These are phyloP conservation scores for Drosophila peninsularis DNA, from an alignment of 2,888 invertebrate genomes.

Conservation along the genomic window DNA sequence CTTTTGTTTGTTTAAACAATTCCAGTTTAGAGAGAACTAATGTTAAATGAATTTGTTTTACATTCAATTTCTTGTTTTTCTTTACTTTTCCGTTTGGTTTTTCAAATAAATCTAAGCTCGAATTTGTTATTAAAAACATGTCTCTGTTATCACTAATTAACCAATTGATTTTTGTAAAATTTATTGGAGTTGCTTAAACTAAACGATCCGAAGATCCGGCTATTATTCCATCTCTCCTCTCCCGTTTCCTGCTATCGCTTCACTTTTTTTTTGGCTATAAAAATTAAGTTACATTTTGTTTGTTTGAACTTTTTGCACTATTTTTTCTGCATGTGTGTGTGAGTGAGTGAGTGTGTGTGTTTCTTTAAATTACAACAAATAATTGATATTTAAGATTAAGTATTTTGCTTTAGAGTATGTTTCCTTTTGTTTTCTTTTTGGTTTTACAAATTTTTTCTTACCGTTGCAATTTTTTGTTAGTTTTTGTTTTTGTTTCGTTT, in stretches of 20 bases:
- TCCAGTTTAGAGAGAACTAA: constrained; percentile 52
- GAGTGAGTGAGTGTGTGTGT: constrained; percentile 32
- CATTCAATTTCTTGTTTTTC: constrained; percentile 1
- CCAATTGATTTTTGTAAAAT: constrained; percentile 61
- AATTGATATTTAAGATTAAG: constrained; percentile 54
- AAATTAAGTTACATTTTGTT: constrained; percentile 81
- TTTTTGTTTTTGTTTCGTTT: constrained; percentile 52
- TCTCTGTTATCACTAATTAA: constrained; percentile 61
- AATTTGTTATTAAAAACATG: constrained; percentile 66
- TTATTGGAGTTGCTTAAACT: constrained; percentile 69
- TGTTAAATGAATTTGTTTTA: constrained; percentile 40
- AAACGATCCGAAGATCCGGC: constrained; percentile 57
- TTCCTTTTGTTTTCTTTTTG: constrained; percentile 37
- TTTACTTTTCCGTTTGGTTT: constrained; percentile 24
- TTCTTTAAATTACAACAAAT: constrained; percentile 68
- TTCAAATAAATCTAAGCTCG: constrained; percentile 74
- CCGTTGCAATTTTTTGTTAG: constrained; percentile 28
- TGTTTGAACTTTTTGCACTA: constrained; percentile 73
- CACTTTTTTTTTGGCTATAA: constrained; percentile 83
- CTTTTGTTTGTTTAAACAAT: constrained; percentile 47
- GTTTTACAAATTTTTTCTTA: constrained; percentile 62
- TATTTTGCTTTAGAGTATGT: constrained; percentile 46
- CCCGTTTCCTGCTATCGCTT: constrained; percentile 36
- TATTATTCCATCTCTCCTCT: constrained; percentile 9
- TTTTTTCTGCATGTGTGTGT: constrained; percentile 58